Base-by-base conservation (phyloP, 2,113 vertebrate species). In the Dromaius novaehollandiae region DNA sequence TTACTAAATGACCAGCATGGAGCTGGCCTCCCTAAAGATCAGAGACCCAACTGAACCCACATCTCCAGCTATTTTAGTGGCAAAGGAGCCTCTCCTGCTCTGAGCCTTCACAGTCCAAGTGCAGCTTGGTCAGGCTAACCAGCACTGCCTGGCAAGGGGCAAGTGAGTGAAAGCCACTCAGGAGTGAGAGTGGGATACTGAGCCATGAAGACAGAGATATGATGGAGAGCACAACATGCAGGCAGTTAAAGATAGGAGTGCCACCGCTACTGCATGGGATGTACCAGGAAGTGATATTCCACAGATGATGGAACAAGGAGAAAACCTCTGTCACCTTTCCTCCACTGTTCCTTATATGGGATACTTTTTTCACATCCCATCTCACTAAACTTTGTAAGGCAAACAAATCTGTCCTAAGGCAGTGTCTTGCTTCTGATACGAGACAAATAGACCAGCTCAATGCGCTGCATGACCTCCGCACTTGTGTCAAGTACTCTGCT, bases 171-270 rank as follows among this genome's bases (percentile, higher is more conserved):
- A 38, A 38, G 38, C 38, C 38, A 38, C 38, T 46, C 36, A 82
- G 28, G 32, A 48, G 19, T n/a, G 50, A 89, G 44, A 89, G 51
- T 3, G 11, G 44, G 21, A 5, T 28, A 22, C 44, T 60, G 13
- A 70, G 40, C 34, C 56, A 61, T 19, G 11, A 46, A 68, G 26
- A 56, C 22, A 40, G 12, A 82, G 13, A 40, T 14, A 24, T 1
- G 77, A 42, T 60, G 74, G 28, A 82, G 25, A 9, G 20, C 0
- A 0, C 21, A n/a, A 4, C 15, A 32, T 26, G 28, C 51, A 34
- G 0, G 1, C 19, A 65, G 9, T 40, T 56, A 79, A 58, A 86
- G 56, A 36, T 22, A 13, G 4, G 18, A 81, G 16, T 51, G 44
- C 55, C 42, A 14, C 4, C 63, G 34, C 69, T 79, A 48, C 40